Evolutionary conservation across 2,797 vertebrate species (phyloP), one percentile per base, ranked within the genome.

Genomic region (Heterohyrax brucei): DNA sequence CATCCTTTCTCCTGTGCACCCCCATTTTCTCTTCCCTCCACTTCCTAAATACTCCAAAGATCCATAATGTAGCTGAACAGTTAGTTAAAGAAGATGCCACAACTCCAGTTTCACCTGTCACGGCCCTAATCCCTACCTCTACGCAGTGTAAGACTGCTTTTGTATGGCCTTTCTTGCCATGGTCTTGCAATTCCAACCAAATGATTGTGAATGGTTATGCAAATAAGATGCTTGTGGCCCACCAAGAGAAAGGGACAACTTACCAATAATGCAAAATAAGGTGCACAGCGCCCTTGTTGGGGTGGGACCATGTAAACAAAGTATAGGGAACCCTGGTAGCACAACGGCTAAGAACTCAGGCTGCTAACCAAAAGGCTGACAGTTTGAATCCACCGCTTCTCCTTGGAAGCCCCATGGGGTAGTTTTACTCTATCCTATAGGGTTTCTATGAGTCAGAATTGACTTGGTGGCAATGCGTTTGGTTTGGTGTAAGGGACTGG

Each of bases 1-100:
- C 33, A 28, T 19, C 44, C 24, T 56, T 53, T 83, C 68, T 56
- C n/a, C 30, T 22, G 4, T 2, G 28, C 16, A 22, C 24, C 9
- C 50, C 30, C 2, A 2, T 30, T 26, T 46, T 59, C 28, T 39
- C 53, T 70, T 81, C 62, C 56, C 14, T 56, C 3, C 28, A 1
- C 24, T 61, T 72, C 50, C 83, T 44, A 22, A 70, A 46, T 5
- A 16, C 53, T 72, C 68, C 79, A 7, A 81, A n/a, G 61, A 50
- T 61, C n/a, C 81, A 89, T 62, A 88, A 72, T 30, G 30, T 12
- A 46, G 53, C 44, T 14, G 24, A 93, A 26, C 73, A 76, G 39
- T 33, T 46, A 76, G 39, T 33, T 46, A 62, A 87, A 82, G 30
- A 83, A 79, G 72, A 91, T 77, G 94, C 72, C 91, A 93, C 93